Base-by-base conservation (phyloP, 2,888 invertebrate genomes). In the Pseudococcus viburni region DNA sequence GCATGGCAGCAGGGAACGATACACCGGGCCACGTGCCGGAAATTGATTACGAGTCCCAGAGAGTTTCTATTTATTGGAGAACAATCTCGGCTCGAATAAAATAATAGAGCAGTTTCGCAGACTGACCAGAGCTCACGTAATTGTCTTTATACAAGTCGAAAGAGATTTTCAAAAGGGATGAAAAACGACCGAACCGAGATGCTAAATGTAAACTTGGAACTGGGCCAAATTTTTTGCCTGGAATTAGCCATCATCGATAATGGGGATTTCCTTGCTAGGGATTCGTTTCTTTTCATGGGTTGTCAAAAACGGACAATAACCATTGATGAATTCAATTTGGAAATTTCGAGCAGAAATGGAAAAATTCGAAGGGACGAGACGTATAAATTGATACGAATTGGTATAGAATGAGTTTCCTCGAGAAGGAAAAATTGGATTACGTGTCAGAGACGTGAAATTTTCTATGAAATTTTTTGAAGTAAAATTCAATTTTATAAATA, bases 51-150 rank as follows among this genome's bases (percentile, higher is more conserved):
- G 19, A 64, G 64, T 64, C 12, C 11, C 22, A 8, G 22, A 5
- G 64, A 64, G 22, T 64, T 64, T 22, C 64, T 64, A 64, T 64
- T 64, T 22, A 64, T 64, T 64, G 19, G 22, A 22, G 22, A 42
- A 42, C 64, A 22, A 22, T 64, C 64, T 64, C 64, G 22, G 9
- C 19, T 64, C 22, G 64, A 15, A 22, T 19, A 64, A 64, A 19
- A 64, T 64, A 64, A 64, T 64, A 22, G 22, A 64, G 64, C 19
- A 9, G 22, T 64, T 64, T 64, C 8, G 9, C 19, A 64, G 22
- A 64, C 64, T 64, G 64, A 64, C 64, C 64, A 22, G 64, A 64
- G 64, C 22, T 64, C 64, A 64, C 64, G 64, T 22, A 64, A 64
- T 64, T 64, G 19, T 11, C 64, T 64, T 19, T 64, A 64, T 22